These are phyloP conservation scores for Enteromius trimaculatus DNA, from an alignment of 2,797 vertebrate species.

Conservation along the genomic window DNA sequence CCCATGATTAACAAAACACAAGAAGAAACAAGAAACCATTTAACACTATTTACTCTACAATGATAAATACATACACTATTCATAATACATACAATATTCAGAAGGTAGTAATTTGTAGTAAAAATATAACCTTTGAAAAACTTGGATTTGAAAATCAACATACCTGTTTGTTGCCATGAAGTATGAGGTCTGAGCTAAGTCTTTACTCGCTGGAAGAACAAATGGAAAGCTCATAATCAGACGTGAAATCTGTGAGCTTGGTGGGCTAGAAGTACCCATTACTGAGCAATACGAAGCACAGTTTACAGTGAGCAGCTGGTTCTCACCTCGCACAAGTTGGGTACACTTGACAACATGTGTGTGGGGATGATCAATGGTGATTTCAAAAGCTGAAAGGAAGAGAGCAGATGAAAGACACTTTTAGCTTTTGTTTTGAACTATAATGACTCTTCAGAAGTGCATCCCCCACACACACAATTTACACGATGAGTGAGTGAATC, in stretches of 20 bases:
- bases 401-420: constrained; percentile 21
- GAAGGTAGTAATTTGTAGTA: background rate
- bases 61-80: background rate
- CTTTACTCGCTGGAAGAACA: constrained; percentile 96
- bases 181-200: constrained; percentile 99
- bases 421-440: constrained; percentile 42
- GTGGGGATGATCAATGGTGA: constrained; percentile 99
- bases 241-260: constrained; percentile 36
- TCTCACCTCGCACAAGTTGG: constrained; percentile 98
- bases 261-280: constrained; percentile 29
- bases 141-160: constrained; percentile 67
- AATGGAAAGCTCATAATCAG: constrained; percentile 62
- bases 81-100: background rate
- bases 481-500: constrained; percentile 57
- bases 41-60: background rate
- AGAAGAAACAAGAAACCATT: constrained; percentile 24
- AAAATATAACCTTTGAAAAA: background rate
- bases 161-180: constrained; percentile 99
- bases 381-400: constrained; percentile 79
- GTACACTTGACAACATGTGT: constrained; percentile 99
- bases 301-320: constrained; percentile 12
- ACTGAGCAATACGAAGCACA: background rate
- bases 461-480: constrained; percentile 55
- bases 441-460: constrained; percentile 58
- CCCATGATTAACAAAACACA: constrained; percentile 37